Base-by-base conservation (phyloP, 92 coral and sea anemone species). In the Chrysogorgia sp. region DNA sequence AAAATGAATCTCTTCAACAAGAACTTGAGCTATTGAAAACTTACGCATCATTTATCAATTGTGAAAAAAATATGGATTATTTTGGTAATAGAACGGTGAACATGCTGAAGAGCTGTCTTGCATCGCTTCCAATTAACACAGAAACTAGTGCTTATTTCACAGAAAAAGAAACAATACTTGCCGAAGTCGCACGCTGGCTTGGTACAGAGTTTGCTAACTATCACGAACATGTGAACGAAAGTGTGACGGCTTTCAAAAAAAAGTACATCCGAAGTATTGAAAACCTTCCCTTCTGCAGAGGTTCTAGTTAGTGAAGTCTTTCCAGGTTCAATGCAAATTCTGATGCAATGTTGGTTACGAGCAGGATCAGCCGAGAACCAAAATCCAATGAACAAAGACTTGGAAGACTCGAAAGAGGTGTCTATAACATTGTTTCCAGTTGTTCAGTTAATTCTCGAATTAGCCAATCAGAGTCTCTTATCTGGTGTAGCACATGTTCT, bases 401-500 rank as follows among this genome's bases (percentile, higher is more conserved):
- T 21, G 14, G 63, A 64, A 59, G 63, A 19, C 6, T n/a, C 13
- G 1, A 24, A 60, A 28, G 62, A 63, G 21, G 55, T 55, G 69
- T 59, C 63, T 40, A 63, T 67, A 61, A 43, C 60, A 34, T 67
- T 81, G 17, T 90, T 80, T 71, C 90, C 93, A 33, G 53, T 83
- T 19, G 80, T 93, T 25, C 97, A 93, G 67, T 74, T 93, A 23
- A 91, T 93, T 17, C 57, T 93, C 25, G 97, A 93, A 76, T 83
- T 93, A 13, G 92, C 89, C 34, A 93, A 91, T 61, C 88, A 86
- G 79, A 93, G 87, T 34, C 87, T 93, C 21, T 88, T 93, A 21
- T 93, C 97, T 23, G 97, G 97, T 30, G 96, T 93, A 20, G 91
- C 97, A 13, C 97, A 93, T 80, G 96, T 93, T 17, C 57, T 93